These are phyloP conservation scores for Propithecus coquereli DNA, from an alignment of 2,113 vertebrate species.

Conservation along the genomic window DNA sequence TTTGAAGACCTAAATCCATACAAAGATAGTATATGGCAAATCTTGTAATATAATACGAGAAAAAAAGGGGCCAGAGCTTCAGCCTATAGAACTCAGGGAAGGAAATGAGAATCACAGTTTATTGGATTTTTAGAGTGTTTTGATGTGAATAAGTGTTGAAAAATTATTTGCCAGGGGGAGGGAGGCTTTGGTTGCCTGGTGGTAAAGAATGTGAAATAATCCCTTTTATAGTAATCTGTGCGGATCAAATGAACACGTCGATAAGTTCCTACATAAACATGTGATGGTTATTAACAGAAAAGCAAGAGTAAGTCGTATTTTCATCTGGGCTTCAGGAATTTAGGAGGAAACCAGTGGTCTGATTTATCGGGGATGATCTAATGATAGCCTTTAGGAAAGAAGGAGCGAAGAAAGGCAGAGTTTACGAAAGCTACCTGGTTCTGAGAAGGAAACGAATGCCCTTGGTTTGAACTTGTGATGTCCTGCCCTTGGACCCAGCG, in stretches of 20 bases:
- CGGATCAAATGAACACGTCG: conserved; percentile 7
- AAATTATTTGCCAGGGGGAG: conserved; percentile 42
- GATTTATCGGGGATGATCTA: not conserved
- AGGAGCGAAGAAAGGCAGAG: not conserved
- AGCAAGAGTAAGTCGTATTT: not conserved
- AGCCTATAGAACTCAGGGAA: not conserved
- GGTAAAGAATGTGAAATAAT: not conserved
- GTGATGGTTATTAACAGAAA: not conserved
- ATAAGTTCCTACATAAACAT: not conserved
- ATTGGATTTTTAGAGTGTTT: conserved; percentile 41
- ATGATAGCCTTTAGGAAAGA: not conserved
- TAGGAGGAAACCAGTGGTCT: not conserved
- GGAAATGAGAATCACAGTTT: conserved; percentile 31
- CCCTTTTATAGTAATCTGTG: conserved; percentile 31
- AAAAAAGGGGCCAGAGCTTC: not conserved
- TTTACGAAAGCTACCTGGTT: not conserved
- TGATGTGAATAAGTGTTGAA: conserved; percentile 43
- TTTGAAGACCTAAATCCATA: conserved; percentile 37
- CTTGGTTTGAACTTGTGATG: not conserved
- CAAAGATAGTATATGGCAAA: not conserved
- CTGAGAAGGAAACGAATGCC: conserved; percentile 13
- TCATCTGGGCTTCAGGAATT: not conserved
- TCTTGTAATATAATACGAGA: not conserved
- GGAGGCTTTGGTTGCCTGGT: not conserved
- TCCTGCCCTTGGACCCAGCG: not conserved